These are phyloP conservation scores for Falco naumanni DNA, from an alignment of 2,797 vertebrate species.

Conservation along the genomic window DNA sequence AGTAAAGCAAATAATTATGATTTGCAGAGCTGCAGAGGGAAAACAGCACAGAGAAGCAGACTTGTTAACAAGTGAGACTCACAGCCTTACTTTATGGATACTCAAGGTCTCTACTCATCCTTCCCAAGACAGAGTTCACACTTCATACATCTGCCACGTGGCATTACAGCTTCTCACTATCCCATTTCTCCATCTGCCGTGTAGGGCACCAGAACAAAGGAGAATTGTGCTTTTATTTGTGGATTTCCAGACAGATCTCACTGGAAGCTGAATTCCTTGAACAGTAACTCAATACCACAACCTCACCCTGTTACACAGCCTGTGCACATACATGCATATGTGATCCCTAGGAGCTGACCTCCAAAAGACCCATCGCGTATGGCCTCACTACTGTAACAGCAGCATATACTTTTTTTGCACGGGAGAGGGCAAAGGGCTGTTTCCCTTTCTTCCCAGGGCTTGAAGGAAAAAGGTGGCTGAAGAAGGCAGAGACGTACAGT, in stretches of 20 bases:
- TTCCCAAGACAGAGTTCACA: neutral
- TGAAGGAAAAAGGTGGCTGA: constrained; percentile 3
- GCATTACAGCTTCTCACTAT: neutral
- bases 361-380: neutral
- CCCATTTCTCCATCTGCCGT: neutral
- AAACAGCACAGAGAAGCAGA: neutral
- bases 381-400: neutral
- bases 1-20: constrained; percentile 54
- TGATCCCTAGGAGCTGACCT: neutral
- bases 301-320: neutral
- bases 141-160: neutral
- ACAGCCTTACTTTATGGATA: neutral
- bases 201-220: neutral
- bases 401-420: accelerated
- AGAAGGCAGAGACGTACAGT: constrained; percentile 82
- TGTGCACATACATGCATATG: neutral
- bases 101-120: neutral
- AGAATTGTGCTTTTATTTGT: neutral
- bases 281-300: neutral
- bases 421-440: neutral
- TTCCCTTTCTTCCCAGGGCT: neutral
- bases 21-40: neutral
- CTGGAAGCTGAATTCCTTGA: neutral
- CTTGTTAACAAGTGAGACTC: neutral
- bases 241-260: neutral